Evolutionary conservation across 1,140 invertebrate genomes (phyloP), one percentile per base, ranked within the genome.

Genomic region (Propsilocerus akamusi): DNA sequence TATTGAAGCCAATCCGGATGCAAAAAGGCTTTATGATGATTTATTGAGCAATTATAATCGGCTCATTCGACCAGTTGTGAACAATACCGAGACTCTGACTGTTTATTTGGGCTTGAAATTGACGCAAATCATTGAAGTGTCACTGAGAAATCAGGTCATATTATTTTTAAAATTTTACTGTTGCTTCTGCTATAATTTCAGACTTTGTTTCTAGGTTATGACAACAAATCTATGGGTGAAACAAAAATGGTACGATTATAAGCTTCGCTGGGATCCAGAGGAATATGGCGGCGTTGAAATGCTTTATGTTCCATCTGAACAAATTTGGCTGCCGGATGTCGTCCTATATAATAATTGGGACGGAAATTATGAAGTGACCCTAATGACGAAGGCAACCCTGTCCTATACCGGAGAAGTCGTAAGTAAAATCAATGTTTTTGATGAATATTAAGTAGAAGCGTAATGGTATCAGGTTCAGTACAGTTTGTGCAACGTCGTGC

Each of bases 181-280:
- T n/a, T n/a, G n/a, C n/a, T n/a, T n/a, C n/a, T n/a, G n/a, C n/a
- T n/a, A n/a, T n/a, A n/a, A n/a, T n/a, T n/a, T n/a, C n/a, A n/a
- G n/a, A n/a, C n/a, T n/a, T 20, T 6, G 14, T 2, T 41, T 41
- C 22, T 10, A 41, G 34, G 34, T 41, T 3, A 93, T 95, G 87
- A 95, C 90, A 10, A 93, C 90, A 1, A 95, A 94, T 65, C 74
- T 95, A 12, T 94, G 90, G 91, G 83, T 95, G 4, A 85, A 91
- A 57, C 86, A 94, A 87, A 87, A 89, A 79, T 97, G 92, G 92
- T 78, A 78, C 54, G 92, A 97, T 62, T 94, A 94, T 64, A 94
- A 94, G 63, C 64, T 97, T 26, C 72, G 74, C 28, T 97, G 93
- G 93, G 80, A 93, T 58, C 93, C 93, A 0, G 78, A 81, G 49